These are phyloP conservation scores for Acronicta alni DNA, from an alignment of 2,888 invertebrate genomes.

Conservation along the genomic window DNA sequence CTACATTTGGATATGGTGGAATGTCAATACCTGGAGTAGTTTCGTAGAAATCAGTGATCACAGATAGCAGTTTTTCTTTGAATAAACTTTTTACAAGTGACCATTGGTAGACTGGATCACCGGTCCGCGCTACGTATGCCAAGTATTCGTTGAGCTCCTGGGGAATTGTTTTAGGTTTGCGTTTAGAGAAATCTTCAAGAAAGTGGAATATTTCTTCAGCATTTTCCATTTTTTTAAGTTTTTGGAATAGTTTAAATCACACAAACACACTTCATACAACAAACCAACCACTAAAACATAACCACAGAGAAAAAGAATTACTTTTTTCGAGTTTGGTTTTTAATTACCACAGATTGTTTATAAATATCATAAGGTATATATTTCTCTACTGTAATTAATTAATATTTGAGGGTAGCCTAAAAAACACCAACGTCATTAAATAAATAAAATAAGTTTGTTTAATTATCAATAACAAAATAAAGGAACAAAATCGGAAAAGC, in stretches of 20 bases:
- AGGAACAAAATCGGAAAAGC: not conserved
- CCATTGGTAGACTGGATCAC: slow-evolving; percentile 98
- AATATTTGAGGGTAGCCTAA: too few relatives aligned
- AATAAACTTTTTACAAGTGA: slow-evolving; percentile 95
- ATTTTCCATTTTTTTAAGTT: slow-evolving; percentile 91
- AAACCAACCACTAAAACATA: slow-evolving; percentile 26
- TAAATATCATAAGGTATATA: too few relatives aligned
- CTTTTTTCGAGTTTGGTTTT: not conserved
- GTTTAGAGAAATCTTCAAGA: slow-evolving; percentile 95
- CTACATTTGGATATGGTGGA: slow-evolving; percentile 96
- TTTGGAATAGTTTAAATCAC: not conserved
- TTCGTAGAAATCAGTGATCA: slow-evolving; percentile 96
- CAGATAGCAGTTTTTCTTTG: slow-evolving; percentile 95
- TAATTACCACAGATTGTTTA: not conserved
- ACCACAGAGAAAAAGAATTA: slow-evolving; percentile 25
- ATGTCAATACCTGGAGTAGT: slow-evolving; percentile 93
- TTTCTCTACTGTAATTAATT: too few relatives aligned
- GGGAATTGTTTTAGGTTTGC: slow-evolving; percentile 94
- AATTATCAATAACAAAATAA: slow-evolving; percentile 1
- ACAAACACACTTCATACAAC: slow-evolving; percentile 31
- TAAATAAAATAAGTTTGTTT: too few relatives aligned
- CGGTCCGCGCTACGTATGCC: slow-evolving; percentile 96
- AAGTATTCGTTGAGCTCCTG: slow-evolving; percentile 96
- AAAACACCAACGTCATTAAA: too few relatives aligned
- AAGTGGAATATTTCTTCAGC: slow-evolving; percentile 95